phyloP scores from a whole-genome alignment of 2,797 vertebrate genomes.

The Phylloscopus collybita region DNA sequence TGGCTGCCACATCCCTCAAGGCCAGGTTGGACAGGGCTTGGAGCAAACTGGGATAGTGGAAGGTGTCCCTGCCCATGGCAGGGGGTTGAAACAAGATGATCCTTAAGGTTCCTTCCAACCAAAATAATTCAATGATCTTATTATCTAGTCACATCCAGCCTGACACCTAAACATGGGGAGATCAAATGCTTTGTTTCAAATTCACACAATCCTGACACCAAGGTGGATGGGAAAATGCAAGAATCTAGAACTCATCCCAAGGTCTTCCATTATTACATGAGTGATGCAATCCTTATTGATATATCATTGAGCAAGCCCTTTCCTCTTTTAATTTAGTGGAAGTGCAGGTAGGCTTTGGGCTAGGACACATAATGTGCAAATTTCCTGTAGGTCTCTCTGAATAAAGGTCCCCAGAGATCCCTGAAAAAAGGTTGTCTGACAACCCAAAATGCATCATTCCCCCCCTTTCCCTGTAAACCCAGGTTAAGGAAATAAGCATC shows the following conservation, averaged over 20 bases:
- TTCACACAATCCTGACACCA: neutral
- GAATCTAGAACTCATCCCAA: neutral
- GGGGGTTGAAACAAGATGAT: neutral
- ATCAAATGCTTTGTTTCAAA: neutral
- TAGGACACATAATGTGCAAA: neutral
- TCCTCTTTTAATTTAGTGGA: neutral
- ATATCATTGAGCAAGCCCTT: neutral
- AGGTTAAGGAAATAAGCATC: neutral
- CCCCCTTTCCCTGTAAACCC: neutral
- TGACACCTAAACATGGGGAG: neutral
- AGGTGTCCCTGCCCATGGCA: neutral
- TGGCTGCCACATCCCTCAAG: neutral
- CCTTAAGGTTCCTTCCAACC: neutral
- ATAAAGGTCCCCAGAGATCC: neutral
- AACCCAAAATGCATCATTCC: fast-evolving
- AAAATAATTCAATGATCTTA: neutral
- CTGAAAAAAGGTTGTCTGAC: neutral
- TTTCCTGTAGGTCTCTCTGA: neutral
- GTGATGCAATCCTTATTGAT: neutral
- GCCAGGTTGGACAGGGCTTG: neutral
- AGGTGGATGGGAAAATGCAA: neutral
- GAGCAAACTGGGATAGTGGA: neutral
- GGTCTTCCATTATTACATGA: neutral
- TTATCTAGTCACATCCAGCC: neutral
- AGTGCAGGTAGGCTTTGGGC: neutral